phyloP scores from a whole-genome alignment of 1,140 invertebrate genomes.

The Apis cerana region DNA sequence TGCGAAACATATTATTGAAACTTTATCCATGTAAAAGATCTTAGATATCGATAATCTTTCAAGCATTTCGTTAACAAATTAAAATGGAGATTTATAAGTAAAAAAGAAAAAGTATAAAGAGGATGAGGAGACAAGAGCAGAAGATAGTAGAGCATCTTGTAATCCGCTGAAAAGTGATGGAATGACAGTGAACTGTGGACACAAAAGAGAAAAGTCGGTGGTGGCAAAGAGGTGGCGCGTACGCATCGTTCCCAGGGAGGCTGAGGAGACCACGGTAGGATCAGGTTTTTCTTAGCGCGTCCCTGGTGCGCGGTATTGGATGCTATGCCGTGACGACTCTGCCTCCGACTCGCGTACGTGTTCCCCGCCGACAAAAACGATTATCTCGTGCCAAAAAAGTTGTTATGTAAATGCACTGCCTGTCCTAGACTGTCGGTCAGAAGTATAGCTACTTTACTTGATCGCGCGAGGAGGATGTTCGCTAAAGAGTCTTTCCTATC shows the following conservation, averaged over 20 bases:
- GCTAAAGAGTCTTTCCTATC: neutral
- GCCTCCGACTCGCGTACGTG: conserved; percentile 59
- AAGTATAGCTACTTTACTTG: conserved; percentile 48
- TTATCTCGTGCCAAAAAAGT: conserved; percentile 72
- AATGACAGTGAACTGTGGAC: conserved; percentile 13
- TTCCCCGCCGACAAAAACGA: conserved; percentile 66
- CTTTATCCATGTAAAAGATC: no score
- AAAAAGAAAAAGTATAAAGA: neutral
- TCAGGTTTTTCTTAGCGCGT: conserved; percentile 67
- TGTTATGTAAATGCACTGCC: conserved; percentile 77
- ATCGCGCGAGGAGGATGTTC: conserved; percentile 4
- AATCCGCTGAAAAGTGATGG: conserved; percentile 19
- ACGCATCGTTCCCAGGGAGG: conserved; percentile 54
- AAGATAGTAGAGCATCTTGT: neutral
- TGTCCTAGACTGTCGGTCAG: conserved; percentile 64
- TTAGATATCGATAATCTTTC: no score
- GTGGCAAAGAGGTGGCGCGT: conserved; percentile 24
- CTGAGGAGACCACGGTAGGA: conserved; percentile 51
- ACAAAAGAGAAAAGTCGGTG: conserved; percentile 16
- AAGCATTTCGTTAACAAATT: no score
- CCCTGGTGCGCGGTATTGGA: conserved; percentile 48
- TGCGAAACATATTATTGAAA: no score
- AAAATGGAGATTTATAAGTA: no score
- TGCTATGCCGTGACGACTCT: conserved; percentile 61
- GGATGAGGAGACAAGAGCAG: neutral